A percentile compares a stretch with the other conserved stretches of the same genome.
phyloP scores from a whole-genome alignment of 2,113 vertebrate genomes.

The Xyrauchen texanus region DNA sequence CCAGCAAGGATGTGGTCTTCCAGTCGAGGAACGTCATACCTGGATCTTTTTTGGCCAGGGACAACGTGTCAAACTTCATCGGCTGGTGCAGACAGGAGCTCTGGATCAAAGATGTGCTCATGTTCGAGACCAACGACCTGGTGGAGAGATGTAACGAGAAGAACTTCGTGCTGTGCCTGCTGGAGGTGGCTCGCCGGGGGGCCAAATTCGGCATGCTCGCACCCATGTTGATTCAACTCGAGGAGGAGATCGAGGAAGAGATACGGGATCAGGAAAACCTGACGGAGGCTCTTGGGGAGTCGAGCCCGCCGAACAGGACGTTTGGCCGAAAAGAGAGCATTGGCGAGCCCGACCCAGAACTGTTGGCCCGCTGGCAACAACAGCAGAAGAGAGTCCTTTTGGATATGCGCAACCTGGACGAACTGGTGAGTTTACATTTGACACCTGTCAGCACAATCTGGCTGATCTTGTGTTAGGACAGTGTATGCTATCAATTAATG shows the following conservation, averaged over 20 bases:
- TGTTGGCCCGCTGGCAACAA: slow-evolving; percentile 70
- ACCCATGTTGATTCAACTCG: slow-evolving; percentile 93
- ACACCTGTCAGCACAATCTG: not conserved
- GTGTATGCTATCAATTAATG: too few relatives aligned
- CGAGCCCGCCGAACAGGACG: slow-evolving; percentile 65
- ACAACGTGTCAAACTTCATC: slow-evolving; percentile 97
- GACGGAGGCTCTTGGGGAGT: slow-evolving; percentile 49
- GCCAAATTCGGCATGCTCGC: slow-evolving; percentile 95
- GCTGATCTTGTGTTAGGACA: too few relatives aligned
- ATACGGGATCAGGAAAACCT: slow-evolving; percentile 80
- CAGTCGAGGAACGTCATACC: slow-evolving; percentile 82
- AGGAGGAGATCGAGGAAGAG: slow-evolving; percentile 95
- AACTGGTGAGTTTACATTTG: slow-evolving; percentile 84
- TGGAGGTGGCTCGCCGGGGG: slow-evolving; percentile 92
- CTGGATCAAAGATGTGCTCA: slow-evolving; percentile 91
- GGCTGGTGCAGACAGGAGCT: slow-evolving; percentile 92
- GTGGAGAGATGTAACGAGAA: slow-evolving; percentile 94
- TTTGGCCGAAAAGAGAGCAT: slow-evolving; percentile 64
- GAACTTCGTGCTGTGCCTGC: slow-evolving; percentile 90
- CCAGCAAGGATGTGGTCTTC: slow-evolving; percentile 83
- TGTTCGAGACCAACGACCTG: slow-evolving; percentile 98
- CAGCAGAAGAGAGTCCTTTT: slow-evolving; percentile 82
- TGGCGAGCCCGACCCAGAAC: slow-evolving; percentile 64
- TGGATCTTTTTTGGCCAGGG: slow-evolving; percentile 89
- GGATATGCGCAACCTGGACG: slow-evolving; percentile 92